phyloP scores from a whole-genome alignment of 2,113 vertebrate genomes.

The Pterophyllum scalare region DNA sequence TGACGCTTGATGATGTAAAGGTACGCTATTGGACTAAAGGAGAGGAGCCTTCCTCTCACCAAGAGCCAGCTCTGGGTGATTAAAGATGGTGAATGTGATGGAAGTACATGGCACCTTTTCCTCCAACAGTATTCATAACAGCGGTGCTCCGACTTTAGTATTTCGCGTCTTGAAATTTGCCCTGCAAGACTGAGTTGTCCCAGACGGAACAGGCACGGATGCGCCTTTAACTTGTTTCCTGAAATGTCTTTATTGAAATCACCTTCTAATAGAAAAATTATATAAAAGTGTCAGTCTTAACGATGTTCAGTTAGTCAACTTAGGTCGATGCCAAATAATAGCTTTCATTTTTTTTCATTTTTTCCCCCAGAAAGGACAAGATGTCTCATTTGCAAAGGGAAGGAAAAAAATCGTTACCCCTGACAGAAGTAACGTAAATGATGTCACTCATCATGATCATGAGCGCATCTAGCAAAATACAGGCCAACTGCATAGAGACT shows the following conservation, averaged over 20 bases:
- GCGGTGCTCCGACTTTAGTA: not conserved
- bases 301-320: not conserved
- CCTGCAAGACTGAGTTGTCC: not conserved
- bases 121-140: not conserved
- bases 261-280: conserved; percentile 28
- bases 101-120: not conserved
- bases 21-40: conserved; percentile 30
- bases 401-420: not conserved
- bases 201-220: not conserved
- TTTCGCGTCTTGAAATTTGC: not conserved
- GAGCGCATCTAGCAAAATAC: conserved; percentile 8
- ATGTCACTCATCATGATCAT: conserved; percentile 52
- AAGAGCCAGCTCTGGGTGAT: conserved; percentile 8
- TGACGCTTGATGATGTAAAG: conserved; percentile 46
- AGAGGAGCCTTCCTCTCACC: conserved; percentile 30
- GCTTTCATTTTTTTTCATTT: not conserved
- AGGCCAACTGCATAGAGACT: conserved; percentile 2
- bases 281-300: not conserved
- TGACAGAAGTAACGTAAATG: conserved; percentile 48
- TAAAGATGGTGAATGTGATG: conserved; percentile 37
- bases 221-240: conserved; percentile 14
- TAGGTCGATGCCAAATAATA: not conserved
- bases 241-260: not conserved
- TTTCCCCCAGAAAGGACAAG: not conserved
- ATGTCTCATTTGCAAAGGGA: not conserved